Evolutionary conservation across 2,113 vertebrate genomes (phyloP).

Genomic region (Solea senegalensis): DNA sequence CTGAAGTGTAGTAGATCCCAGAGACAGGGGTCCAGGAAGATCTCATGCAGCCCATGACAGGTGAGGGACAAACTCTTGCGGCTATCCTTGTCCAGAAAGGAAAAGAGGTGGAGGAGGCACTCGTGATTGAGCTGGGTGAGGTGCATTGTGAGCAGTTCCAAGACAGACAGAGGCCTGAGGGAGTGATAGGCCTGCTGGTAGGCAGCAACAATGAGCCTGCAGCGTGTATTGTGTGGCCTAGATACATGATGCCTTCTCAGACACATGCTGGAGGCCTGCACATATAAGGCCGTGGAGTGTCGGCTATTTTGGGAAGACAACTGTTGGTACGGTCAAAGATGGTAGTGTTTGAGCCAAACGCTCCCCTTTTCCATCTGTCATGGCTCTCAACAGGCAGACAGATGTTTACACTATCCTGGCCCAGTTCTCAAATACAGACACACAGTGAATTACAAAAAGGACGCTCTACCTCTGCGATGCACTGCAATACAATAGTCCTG

Average conservation of each 20-base stretch:
- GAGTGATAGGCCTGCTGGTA: conserved; percentile 47
- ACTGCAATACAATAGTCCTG: neutral
- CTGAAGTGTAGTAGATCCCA: conserved; percentile 88
- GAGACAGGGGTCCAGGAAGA: conserved; percentile 88
- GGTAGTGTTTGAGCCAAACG: conserved; percentile 65
- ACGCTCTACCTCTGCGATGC: neutral
- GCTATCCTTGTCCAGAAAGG: conserved; percentile 92
- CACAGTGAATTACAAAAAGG: conserved; percentile 10
- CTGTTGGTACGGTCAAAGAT: conserved; percentile 77
- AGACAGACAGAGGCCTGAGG: conserved; percentile 39
- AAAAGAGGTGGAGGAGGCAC: conserved; percentile 93
- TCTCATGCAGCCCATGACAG: conserved; percentile 80
- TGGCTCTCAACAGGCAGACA: conserved; percentile 68
- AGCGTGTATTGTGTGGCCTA: conserved; percentile 71
- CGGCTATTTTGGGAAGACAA: conserved; percentile 89
- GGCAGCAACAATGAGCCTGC: conserved; percentile 63
- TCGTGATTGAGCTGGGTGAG: conserved; percentile 89
- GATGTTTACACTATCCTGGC: conserved; percentile 71
- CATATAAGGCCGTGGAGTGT: conserved; percentile 90
- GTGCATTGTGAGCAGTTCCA: conserved; percentile 77
- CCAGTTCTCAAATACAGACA: conserved; percentile 57
- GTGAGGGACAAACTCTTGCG: conserved; percentile 86
- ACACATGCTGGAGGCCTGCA: conserved; percentile 79
- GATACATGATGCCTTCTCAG: conserved; percentile 78
- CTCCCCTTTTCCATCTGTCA: conserved; percentile 78